These are phyloP conservation scores for Tauraco hartlaubi DNA, from an alignment of 2,797 vertebrate genomes.

Conservation along the genomic window DNA sequence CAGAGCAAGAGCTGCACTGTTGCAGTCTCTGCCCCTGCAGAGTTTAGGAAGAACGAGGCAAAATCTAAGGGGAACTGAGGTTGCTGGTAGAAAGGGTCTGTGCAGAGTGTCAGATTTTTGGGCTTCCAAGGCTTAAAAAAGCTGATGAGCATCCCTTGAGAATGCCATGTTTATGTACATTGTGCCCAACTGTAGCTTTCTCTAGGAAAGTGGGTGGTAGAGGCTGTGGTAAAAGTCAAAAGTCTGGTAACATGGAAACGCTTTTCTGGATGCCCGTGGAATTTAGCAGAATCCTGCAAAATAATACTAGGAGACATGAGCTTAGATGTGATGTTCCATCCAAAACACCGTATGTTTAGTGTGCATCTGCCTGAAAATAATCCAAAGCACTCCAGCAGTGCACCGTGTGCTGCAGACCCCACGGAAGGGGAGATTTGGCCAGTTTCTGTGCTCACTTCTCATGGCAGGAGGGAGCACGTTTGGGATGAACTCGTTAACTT, in stretches of 20 bases:
- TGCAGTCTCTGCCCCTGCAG: not conserved
- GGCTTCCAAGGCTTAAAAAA: not conserved
- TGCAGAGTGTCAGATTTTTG: not conserved
- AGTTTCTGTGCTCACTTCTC: not conserved
- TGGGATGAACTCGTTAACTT: not conserved
- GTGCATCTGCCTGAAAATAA: too few relatives aligned
- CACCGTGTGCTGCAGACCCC: not conserved
- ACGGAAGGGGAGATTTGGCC: not conserved
- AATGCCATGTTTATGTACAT: not conserved
- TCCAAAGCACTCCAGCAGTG: not conserved
- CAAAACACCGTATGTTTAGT: not conserved
- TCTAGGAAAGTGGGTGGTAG: not conserved
- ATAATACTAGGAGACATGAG: rapidly evolving
- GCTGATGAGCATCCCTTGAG: not conserved
- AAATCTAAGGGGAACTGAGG: not conserved
- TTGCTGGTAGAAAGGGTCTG: not conserved
- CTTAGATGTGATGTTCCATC: not conserved
- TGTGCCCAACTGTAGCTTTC: not conserved
- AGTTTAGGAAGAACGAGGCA: not conserved
- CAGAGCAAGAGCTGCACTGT: rapidly evolving
- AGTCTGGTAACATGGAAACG: not conserved
- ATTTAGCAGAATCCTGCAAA: not conserved
- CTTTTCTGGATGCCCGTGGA: not conserved
- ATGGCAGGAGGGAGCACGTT: not conserved
- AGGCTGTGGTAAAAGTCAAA: not conserved